Conservation (phyloP, 2,113 vertebrate species). For the Cyphomyrus plagiostoma region DNA sequence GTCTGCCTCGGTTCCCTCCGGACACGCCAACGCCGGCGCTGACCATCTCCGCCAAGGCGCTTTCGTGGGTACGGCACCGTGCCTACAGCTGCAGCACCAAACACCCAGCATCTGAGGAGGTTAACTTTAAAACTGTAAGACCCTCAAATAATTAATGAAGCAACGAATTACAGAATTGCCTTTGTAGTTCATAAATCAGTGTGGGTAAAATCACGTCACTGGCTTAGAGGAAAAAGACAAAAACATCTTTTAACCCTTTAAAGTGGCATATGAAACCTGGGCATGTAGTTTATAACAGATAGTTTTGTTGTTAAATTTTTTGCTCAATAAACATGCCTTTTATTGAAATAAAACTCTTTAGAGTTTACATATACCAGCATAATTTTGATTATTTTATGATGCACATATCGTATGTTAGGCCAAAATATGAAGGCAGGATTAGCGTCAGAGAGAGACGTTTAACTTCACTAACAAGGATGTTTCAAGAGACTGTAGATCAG, state of each 20-base stretch:
- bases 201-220: background rate
- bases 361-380: background rate
- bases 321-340: background rate
- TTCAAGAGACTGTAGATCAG: background rate
- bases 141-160: background rate
- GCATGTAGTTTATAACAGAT: background rate
- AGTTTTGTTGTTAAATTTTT: background rate
- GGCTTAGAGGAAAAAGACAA: background rate
- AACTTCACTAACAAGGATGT: background rate
- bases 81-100: background rate
- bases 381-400: background rate
- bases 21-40: background rate
- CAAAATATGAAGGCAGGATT: background rate
- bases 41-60: background rate
- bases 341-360: background rate
- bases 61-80: background rate
- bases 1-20: background rate
- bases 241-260: background rate
- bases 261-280: background rate
- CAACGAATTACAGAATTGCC: background rate
- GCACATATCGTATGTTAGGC: background rate
- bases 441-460: background rate
- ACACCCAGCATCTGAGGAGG: background rate
- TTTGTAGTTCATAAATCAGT: background rate
- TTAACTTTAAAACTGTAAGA: background rate